Base-by-base conservation (phyloP, 53 echinoderm and acorn worm genomes). In the Luidia sarsii region DNA sequence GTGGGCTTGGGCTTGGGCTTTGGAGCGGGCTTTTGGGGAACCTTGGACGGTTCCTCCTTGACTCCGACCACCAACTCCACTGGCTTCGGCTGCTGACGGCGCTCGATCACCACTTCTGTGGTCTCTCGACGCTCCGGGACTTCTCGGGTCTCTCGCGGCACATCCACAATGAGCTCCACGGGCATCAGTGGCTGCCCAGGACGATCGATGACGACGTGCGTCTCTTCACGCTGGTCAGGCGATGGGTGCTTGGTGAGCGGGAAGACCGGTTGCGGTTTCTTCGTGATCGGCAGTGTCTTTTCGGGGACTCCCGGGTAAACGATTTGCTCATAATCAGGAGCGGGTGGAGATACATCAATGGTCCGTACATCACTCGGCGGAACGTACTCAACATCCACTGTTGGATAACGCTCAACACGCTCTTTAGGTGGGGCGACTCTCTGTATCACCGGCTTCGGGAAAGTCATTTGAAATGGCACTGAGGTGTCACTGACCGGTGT, bases 61-160 rank as follows among this genome's bases (percentile, higher is more conserved):
- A 77, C 59, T 60, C 61, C 77, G 10, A 77, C 61, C 20, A 60
- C 14, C 39, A 77, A 10, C 57, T 61, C 46, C n/a, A 77, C 60
- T 33, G 89, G 92, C 65, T 89, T 89, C 49, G 89, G 89, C 61
- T 82, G 79, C 57, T 71, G 69, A 21, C 82, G 73, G 28, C 60
- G 52, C 52, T 89, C 86, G 68, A 92, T 89, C 62, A 85, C 89
- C 48, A 89, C 89, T 43, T 89, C 92, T 68, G 92, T 72, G 18
- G 70, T 89, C 59, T 89, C 82, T 33, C 72, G 88, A 22, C 52
- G 86, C 51, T 90, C 52, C 29, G 72, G 72, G 11, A 56, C 37
- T 31, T 49, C 39, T 62, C 39, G 50, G 11, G 72, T 55, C 36
- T 49, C 39, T 62, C 39, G 50, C 59, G 82, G 71, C 10, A 89